Evolutionary conservation across 2,113 vertebrate genomes (phyloP).

Genomic region (Neolamprologus tretocephalus): DNA sequence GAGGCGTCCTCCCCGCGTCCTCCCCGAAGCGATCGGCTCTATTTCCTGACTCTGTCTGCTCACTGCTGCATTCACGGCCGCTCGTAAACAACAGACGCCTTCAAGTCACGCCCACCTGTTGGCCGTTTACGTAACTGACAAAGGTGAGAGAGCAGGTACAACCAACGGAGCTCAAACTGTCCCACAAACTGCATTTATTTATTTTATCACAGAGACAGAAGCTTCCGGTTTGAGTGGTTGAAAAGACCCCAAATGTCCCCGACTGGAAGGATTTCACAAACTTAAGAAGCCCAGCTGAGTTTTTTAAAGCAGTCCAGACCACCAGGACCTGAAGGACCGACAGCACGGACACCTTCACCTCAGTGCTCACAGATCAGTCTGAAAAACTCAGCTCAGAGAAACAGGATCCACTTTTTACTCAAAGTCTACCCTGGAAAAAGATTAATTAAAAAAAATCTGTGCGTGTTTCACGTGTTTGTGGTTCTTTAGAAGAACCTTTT

Average conservation of each 20-base stretch:
- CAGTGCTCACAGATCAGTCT: not conserved
- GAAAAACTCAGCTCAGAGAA: not conserved
- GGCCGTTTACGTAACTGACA: not conserved
- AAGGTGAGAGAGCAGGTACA: fast-evolving
- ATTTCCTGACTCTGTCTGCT: not conserved
- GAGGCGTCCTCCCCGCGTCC: not conserved
- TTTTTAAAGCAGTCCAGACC: fast-evolving
- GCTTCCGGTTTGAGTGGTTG: fast-evolving
- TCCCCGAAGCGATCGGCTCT: fast-evolving
- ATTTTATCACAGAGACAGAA: not conserved
- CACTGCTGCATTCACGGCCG: not conserved
- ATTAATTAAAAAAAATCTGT: not conserved
- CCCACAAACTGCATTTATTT: not conserved
- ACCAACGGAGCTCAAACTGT: not conserved
- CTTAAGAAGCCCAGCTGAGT: fast-evolving
- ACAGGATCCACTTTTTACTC: fast-evolving
- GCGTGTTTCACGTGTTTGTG: not conserved
- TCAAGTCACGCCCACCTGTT: fast-evolving
- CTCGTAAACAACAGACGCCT: not conserved
- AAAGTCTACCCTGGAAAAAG: not conserved
- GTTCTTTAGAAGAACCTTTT: not conserved
- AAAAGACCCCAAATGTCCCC: fast-evolving
- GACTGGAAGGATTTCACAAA: not conserved
- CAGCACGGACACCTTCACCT: fast-evolving
- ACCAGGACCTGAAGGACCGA: not conserved